Percentiles rank a stretch among this genome's conserved stretches.
Evolutionary conservation across 2,888 invertebrate genomes (phyloP).

Genomic region (Capitulum mitella): DNA sequence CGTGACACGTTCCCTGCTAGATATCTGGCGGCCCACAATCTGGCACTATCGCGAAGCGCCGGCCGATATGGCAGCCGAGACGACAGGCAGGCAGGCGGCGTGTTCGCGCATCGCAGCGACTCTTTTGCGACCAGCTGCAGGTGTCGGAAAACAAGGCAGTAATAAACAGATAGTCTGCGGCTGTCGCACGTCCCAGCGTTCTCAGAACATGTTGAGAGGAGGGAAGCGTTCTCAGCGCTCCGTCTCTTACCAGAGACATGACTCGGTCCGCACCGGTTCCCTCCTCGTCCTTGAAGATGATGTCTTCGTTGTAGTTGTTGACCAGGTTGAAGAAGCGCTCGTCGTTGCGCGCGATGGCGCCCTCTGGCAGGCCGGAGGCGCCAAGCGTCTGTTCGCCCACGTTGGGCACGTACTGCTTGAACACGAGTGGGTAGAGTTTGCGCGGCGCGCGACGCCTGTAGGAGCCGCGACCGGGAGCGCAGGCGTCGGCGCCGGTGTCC

Average conservation of each 20-base stretch:
- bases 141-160: no score
- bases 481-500: constrained; percentile 41
- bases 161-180: no score
- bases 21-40: no score
- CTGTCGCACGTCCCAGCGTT: no score
- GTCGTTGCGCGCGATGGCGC: constrained; percentile 72
- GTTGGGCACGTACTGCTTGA: constrained; percentile 94
- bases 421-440: constrained; percentile 85
- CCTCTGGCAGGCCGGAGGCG: constrained; percentile 84
- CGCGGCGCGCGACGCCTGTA: constrained; percentile 67
- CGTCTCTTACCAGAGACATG: constrained; percentile 96
- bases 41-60: no score
- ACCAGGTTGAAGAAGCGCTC: constrained; percentile 84
- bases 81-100: no score
- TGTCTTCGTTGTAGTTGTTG: constrained; percentile 91
- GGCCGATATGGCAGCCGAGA: no score
- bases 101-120: no score
- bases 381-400: constrained; percentile 82
- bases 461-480: constrained; percentile 83
- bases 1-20: no score
- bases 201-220: no score
- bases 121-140: no score
- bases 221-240: no score
- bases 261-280: constrained; percentile 92
- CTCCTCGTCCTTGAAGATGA: constrained; percentile 94